These are phyloP conservation scores for Phasianus colchicus DNA, from an alignment of 2,113 vertebrate genomes.

Conservation along the genomic window DNA sequence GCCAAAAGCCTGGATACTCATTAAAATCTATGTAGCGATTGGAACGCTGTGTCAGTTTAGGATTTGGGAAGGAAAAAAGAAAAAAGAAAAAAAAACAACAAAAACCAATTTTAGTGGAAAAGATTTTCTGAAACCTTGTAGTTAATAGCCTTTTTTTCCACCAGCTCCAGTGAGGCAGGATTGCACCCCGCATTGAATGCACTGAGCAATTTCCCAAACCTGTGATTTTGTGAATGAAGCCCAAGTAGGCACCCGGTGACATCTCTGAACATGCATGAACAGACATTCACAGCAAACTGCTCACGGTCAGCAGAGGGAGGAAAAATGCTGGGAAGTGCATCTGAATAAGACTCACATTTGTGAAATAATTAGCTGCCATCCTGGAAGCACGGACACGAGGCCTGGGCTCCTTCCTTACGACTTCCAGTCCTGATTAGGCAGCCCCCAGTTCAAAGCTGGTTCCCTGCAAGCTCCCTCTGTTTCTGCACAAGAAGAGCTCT, in stretches of 20 bases:
- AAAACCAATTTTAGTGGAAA: neutral
- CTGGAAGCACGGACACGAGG: neutral
- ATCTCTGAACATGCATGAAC: rapidly evolving
- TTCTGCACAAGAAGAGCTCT: neutral
- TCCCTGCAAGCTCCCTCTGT: neutral
- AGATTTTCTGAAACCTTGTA: neutral
- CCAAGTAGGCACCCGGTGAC: neutral
- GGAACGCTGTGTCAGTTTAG: neutral
- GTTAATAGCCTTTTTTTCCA: neutral
- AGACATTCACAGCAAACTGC: neutral
- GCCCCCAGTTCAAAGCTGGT: neutral
- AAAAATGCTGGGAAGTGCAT: neutral
- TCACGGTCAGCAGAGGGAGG: neutral
- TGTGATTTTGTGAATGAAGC: neutral
- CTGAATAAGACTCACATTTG: neutral
- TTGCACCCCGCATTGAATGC: neutral
- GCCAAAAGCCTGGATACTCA: rapidly evolving
- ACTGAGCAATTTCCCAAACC: neutral
- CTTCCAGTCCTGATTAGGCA: neutral
- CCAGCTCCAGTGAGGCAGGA: neutral
- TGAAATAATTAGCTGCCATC: neutral
- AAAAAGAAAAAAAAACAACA: no score
- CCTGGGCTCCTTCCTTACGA: neutral
- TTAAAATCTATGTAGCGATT: neutral
- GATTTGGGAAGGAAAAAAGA: neutral